These are phyloP conservation scores for Cassiopea andromeda DNA, from an alignment of 30 jellyfish, hydroid and myxozoan genomes.

Conservation along the genomic window DNA sequence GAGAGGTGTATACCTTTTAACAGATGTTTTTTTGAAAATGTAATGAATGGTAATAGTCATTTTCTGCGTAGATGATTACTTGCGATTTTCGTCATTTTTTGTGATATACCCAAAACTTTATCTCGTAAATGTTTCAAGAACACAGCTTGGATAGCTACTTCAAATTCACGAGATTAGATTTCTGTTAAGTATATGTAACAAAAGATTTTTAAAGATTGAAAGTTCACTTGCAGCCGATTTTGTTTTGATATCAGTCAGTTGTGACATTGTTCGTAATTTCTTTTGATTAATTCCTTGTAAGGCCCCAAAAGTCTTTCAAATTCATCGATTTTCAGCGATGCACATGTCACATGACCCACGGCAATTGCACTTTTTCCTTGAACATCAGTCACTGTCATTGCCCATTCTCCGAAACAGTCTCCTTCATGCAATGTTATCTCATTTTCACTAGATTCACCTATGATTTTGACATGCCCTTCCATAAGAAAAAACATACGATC, in stretches of 20 bases:
- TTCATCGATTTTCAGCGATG: constrained; percentile 72
- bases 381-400: constrained; percentile 75
- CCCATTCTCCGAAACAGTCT: constrained; percentile 86
- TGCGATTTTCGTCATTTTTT: no score
- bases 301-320: constrained; percentile 95
- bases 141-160: no score
- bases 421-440: constrained; percentile 75
- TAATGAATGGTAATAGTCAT: no score
- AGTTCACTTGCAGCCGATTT: no score
- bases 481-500: constrained; percentile 79
- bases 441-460: constrained; percentile 38
- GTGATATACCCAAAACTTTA: no score
- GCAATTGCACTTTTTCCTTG: constrained; percentile 84
- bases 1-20: no score
- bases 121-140: no score
- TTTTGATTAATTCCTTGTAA: constrained; percentile 77
- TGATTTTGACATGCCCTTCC: constrained; percentile 76
- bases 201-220: no score
- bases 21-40: no score
- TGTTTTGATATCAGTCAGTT: neutral
- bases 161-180: no score
- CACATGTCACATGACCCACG: constrained; percentile 71
- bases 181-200: no score
- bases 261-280: constrained; percentile 18
- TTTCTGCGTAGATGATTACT: no score